Evolutionary conservation across 2,888 invertebrate species (phyloP).

Genomic region (Pseudoips prasinana): DNA sequence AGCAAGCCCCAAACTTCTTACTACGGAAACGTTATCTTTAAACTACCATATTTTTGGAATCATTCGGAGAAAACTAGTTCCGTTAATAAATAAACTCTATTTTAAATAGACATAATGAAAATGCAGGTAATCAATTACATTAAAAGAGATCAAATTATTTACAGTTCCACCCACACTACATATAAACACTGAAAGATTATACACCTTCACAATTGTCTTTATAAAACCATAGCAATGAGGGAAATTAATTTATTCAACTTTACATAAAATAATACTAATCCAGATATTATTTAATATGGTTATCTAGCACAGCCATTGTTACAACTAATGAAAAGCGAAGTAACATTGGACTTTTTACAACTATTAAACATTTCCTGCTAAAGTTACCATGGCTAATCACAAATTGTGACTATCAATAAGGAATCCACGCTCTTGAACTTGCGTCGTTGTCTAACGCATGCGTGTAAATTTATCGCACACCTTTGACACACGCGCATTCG

Average conservation of each 20-base stretch:
- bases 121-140: slow-evolving; percentile 35
- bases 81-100: slow-evolving; percentile 37
- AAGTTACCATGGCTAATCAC: too few relatives aligned
- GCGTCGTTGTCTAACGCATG: too few relatives aligned
- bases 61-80: slow-evolving; percentile 31
- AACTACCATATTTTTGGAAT: slow-evolving; percentile 39
- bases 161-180: slow-evolving; percentile 26
- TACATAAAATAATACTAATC: slow-evolving; percentile 10
- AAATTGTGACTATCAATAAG: too few relatives aligned
- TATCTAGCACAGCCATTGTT: slow-evolving; percentile 51
- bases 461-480: too few relatives aligned
- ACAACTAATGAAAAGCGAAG: slow-evolving; percentile 40
- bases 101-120: slow-evolving; percentile 36
- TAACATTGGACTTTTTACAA: slow-evolving; percentile 46
- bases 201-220: slow-evolving; percentile 21
- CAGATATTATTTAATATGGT: slow-evolving; percentile 13
- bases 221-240: slow-evolving; percentile 12
- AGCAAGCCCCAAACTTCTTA: slow-evolving; percentile 9
- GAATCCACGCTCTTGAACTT: too few relatives aligned
- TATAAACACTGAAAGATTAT: slow-evolving; percentile 10
- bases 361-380: slow-evolving; percentile 6
- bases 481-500: too few relatives aligned
- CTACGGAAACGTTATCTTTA: slow-evolving; percentile 19
- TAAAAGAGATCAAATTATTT: slow-evolving; percentile 42
- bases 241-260: slow-evolving; percentile 8